Base-by-base conservation (phyloP, 2,888 invertebrate species). In the Acronicta aceris region DNA sequence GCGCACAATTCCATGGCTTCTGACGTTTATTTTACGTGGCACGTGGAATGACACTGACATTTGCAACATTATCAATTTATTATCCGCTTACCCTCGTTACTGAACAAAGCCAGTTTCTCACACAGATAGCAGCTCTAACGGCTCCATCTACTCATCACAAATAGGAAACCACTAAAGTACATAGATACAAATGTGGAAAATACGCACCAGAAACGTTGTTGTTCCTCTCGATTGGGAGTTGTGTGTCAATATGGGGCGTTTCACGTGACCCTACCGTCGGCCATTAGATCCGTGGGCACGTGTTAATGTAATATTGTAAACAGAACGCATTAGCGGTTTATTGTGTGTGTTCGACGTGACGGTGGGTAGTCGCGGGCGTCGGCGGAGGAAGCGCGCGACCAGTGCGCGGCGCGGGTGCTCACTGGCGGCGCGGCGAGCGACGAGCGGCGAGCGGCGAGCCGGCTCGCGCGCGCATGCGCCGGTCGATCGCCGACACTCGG, bases 401-500 rank as follows among this genome's bases (percentile, higher is more conserved):
- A 41, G 65, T 49, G 54, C 71, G 63, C 65, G 69, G 40, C 74
- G 70, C 72, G 76, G 64, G 53, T 53, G 57, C 51, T 59, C 59
- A 74, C 76, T 72, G 68, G 76, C 62, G 58, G 74, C 88, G 89
- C 87, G 89, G 71, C 76, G 71, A 67, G 76, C 62, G 58, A 74
- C 88, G 89, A 88, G 89, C 89, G 89, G 65, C 66, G 81, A 63
- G 84, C 78, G 79, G 73, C 61, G 77, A 76, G 82, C 79, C 72
- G 79, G 81, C 60, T 73, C 71, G 61, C 68, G 67, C 81, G 83
- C 93, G 94, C 94, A 84, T 90, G 93, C 94, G 93, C 81, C 89
- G 92, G 93, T 94, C 94, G 94, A 94, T 94, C 82, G 80, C 75
- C 76, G 82, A 82, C 89, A 93, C 86, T 94, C 93, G 93, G 94